Conservation (phyloP, 1,140 invertebrate species). For the Acromyrmex heyeri region DNA sequence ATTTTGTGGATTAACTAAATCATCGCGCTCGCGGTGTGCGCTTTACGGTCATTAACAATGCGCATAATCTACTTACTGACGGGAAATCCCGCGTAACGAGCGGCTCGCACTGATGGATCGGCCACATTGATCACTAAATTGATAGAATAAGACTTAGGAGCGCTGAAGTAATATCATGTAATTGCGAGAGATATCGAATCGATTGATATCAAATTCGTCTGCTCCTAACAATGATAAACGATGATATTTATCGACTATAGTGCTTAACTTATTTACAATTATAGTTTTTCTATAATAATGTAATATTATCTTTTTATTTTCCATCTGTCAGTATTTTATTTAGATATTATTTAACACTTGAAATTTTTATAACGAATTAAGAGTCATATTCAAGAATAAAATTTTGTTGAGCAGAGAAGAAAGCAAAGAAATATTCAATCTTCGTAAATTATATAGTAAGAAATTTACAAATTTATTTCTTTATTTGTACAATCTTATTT, state of each 20-base stretch:
- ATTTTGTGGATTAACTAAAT: slow-evolving; percentile 71
- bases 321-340: neutral
- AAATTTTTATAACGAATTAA: neutral
- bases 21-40: slow-evolving; percentile 60
- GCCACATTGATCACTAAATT: slow-evolving; percentile 64
- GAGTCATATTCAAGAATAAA: neutral
- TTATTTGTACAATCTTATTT: neutral
- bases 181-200: slow-evolving; percentile 33
- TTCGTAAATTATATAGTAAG: neutral
- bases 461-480: neutral
- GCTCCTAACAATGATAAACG: neutral
- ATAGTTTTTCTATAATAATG: too few species aligned
- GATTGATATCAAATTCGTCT: slow-evolving; percentile 20
- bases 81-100: slow-evolving; percentile 70
- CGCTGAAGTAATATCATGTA: slow-evolving; percentile 3
- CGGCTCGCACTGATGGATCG: slow-evolving; percentile 58
- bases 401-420: too few species aligned
- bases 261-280: neutral
- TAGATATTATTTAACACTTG: neutral
- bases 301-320: too few species aligned
- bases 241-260: neutral
- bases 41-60: slow-evolving; percentile 70
- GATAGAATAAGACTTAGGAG: slow-evolving; percentile 63
- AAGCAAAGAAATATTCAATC: neutral
- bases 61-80: slow-evolving; percentile 72